Base-by-base conservation (phyloP, 2,113 vertebrate genomes). In the Archilochus colubris region DNA sequence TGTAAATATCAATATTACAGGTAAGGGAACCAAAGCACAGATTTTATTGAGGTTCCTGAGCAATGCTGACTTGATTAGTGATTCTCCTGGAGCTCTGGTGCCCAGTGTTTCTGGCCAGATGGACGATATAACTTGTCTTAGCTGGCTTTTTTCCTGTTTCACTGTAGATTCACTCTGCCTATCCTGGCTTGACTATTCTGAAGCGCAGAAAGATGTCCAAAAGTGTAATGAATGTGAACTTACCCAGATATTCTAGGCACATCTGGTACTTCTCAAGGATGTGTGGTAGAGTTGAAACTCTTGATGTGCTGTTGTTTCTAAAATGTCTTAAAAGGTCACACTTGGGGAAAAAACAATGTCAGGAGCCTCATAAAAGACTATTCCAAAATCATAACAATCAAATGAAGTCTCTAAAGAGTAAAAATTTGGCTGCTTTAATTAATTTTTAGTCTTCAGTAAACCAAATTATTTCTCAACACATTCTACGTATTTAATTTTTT, bases 281-380 rank as follows among this genome's bases (percentile, higher is more conserved):
- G 20, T 0, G 1, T 77, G 12, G 63, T 73, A 48, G 86, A 73
- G 36, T 25, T 88, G 40, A 86, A 93, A 83, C 64, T 92, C 59
- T 73, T 70, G 43, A 48, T 59, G 31, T 66, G 33, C 57, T 82
- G 51, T 78, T 67, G 43, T 91, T 91, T 86, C 50, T 68, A 89
- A 89, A 72, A 86, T 86, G 61, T 77, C 43, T 91, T 88, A 14
- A 89, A 92, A 92, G 74, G 28, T 86, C 70, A 85, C 55, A 48
- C 25, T 7, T 1, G 3, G 14, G 38, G 27, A 67, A 70, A 51
- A 59, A 91, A 57, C 50, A 85, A 81, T 88, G 23, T 82, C 58
- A 89, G 58, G 40, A 87, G 50, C 31, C 57, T 89, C 63, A 24
- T 67, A 63, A 76, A 82, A 93, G 40, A 64, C 27, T 72, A 23